Base-by-base conservation (phyloP, 2,888 invertebrate species). In the Drosophila fungiperda region DNA sequence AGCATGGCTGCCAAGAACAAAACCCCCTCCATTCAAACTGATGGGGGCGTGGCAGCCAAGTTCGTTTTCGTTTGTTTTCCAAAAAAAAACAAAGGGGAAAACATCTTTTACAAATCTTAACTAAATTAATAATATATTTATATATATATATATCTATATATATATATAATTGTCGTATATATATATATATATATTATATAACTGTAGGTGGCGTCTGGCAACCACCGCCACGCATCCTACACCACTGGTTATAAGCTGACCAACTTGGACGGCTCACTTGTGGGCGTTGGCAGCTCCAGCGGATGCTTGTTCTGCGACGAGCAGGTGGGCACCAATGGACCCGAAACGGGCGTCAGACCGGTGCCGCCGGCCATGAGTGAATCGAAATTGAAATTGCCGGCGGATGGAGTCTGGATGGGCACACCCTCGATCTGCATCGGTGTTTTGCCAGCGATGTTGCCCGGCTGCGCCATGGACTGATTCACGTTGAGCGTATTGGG, bases 331-430 rank as follows among this genome's bases (percentile, higher is more conserved):
- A 95, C 94, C 62, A 96, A 91, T 1, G 96, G 96, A 65, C 95
- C 95, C 57, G 95, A 95, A 40, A 97, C 97, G 0, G 98, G 98
- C 9, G 98, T 98, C 57, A 98, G 94, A 0, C 98, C 98, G 3
- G 98, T 98, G 88, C 98, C 98, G 59, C 98, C 98, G 87, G 97
- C 98, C 97, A 98, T 97, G 72, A 98, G 94, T 82, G 97, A 97
- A 90, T 98, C 98, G 92, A 97, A 98, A 93, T 97, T 98, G 93
- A 98, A 97, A 84, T 96, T 96, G 59, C 97, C 98, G 87, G 96
- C 96, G 74, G 97, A 97, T 0, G 98, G 98, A 15, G 97, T 97
- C 76, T 96, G 96, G 88, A 98, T 97, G 85, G 97, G 95, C 77
- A 98, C 95, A 66, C 97, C 98, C 38, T 96, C 95, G 75, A 96